A percentile compares a stretch with the other conserved stretches of the same genome.
Evolutionary conservation across 2,888 invertebrate species (phyloP).

Genomic region (Hemicrepidius hirtus): DNA sequence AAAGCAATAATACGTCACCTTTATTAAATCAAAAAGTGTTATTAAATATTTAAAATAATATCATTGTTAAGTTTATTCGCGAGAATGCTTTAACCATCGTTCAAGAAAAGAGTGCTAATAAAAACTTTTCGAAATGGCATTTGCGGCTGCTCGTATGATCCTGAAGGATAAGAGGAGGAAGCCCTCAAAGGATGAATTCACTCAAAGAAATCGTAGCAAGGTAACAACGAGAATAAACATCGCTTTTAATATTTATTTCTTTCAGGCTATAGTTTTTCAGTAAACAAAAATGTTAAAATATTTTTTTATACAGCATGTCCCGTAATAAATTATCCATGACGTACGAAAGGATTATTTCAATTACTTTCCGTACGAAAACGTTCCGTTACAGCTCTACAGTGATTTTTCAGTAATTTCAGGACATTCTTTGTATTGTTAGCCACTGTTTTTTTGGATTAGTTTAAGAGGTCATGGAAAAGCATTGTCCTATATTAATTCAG

Average conservation of each 20-base stretch:
- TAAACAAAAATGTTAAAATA: no score
- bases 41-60: constrained; percentile 12
- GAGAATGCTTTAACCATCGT: constrained; percentile 12
- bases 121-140: constrained; percentile 80
- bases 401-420: no score
- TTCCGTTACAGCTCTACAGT: no score
- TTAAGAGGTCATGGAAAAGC: no score
- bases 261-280: no score
- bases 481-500: no score
- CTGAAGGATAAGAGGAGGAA: constrained; percentile 88
- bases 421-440: no score
- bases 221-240: constrained; percentile 72
- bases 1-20: constrained; percentile 15
- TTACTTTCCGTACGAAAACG: no score
- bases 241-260: not conserved
- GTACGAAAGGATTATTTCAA: no score
- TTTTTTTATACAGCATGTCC: no score
- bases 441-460: no score
- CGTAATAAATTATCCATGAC: no score
- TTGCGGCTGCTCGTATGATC: constrained; percentile 89
- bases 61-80: constrained; percentile 13
- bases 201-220: constrained; percentile 86
- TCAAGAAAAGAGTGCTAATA: not conserved
- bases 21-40: not conserved
- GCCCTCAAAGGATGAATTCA: constrained; percentile 86